A percentile compares a stretch with the other conserved stretches of the same genome.
These are phyloP conservation scores for Andinoacara biseriatus DNA, from an alignment of 2,113 vertebrate genomes.

Conservation along the genomic window DNA sequence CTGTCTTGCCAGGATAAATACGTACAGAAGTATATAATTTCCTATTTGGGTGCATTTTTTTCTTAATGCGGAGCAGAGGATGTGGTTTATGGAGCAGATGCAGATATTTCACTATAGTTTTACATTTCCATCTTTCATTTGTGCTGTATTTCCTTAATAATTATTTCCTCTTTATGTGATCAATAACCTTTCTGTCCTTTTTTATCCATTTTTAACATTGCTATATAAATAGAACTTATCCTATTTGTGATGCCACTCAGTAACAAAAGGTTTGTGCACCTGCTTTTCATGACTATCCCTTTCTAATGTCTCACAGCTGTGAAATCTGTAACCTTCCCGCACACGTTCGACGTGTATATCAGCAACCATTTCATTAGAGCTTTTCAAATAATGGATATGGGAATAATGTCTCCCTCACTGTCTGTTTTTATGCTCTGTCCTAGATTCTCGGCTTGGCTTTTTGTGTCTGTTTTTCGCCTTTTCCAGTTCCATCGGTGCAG, in stretches of 20 bases:
- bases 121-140: too few relatives aligned
- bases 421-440: background rate
- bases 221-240: background rate
- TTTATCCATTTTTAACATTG: background rate
- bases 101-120: too few relatives aligned
- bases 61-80: background rate
- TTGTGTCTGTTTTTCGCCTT: background rate
- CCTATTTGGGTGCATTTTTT: background rate
- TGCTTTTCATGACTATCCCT: background rate
- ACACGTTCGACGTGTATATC: background rate
- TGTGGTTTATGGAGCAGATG: too few relatives aligned
- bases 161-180: background rate
- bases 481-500: background rate
- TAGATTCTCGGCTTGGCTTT: conserved; percentile 13
- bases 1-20: background rate
- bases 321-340: conserved; percentile 26
- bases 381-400: conserved; percentile 10
- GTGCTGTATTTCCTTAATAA: too few relatives aligned
- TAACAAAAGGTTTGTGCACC: background rate
- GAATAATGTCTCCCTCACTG: background rate
- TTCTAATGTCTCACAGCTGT: conserved; percentile 7
- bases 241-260: background rate
- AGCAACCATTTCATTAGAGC: conserved; percentile 25
- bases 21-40: background rate
- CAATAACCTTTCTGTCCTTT: background rate